Conservation (phyloP, 2,113 vertebrate species). For the Rhineura floridana region DNA sequence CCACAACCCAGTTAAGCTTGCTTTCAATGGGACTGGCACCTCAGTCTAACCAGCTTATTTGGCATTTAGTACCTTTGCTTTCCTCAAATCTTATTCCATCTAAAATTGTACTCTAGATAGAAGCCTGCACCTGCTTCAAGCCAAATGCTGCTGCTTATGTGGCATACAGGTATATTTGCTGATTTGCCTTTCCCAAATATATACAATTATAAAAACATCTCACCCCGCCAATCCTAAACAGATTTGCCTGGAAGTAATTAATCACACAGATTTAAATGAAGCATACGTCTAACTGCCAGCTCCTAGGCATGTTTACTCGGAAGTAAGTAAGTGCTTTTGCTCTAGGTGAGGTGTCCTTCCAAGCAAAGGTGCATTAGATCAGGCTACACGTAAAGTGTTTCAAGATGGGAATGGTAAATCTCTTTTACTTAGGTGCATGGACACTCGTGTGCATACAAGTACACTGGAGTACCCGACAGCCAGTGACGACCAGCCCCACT, state of each 20-base stretch:
- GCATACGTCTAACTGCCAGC: not conserved
- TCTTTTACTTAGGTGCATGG: not conserved
- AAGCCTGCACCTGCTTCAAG: not conserved
- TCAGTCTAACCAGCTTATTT: not conserved
- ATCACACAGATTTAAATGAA: not conserved
- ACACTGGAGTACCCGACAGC: not conserved
- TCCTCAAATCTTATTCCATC: not conserved
- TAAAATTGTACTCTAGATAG: not conserved
- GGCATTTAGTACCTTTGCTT: not conserved
- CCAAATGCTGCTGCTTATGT: not conserved
- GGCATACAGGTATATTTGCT: not conserved
- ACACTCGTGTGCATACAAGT: not conserved
- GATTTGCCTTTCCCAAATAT: not conserved
- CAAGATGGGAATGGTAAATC: not conserved
- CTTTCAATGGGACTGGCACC: not conserved
- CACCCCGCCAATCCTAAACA: not conserved
- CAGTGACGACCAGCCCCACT: not conserved
- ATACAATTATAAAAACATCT: no score
- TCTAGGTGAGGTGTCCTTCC: not conserved
- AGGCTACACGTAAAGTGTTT: not conserved
- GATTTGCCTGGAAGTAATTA: not conserved
- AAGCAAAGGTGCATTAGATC: not conserved
- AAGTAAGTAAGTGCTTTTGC: not conserved
- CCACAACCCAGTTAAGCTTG: not conserved
- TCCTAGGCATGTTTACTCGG: not conserved